phyloP scores from a whole-genome alignment of 2,113 vertebrate species.

The Nettapus auritus region DNA sequence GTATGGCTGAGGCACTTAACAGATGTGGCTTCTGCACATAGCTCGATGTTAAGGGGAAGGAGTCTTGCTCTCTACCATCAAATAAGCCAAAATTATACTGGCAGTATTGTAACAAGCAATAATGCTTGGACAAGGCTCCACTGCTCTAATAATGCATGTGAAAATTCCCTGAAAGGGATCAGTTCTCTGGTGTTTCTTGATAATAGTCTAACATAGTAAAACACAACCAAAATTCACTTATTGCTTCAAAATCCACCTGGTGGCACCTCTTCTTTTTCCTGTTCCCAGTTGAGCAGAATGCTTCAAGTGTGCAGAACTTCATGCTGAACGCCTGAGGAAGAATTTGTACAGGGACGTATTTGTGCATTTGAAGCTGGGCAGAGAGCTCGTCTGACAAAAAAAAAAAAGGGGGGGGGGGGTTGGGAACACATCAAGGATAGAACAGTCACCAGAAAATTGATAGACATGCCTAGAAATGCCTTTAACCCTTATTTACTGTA shows the following conservation, averaged over 20 bases:
- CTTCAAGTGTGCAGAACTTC: background rate
- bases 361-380: background rate
- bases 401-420: too few species aligned
- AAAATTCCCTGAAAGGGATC: background rate
- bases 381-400: background rate
- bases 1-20: background rate
- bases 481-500: constrained; percentile 35
- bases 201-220: background rate
- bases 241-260: background rate
- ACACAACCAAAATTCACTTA: background rate
- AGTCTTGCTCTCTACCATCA: background rate
- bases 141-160: background rate
- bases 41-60: background rate
- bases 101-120: background rate
- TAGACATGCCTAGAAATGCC: constrained; percentile 40
- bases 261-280: background rate
- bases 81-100: constrained; percentile 10
- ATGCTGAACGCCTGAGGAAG: background rate
- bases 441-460: constrained; percentile 35
- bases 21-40: background rate
- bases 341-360: background rate
- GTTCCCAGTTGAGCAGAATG: background rate
- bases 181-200: background rate
- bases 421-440: background rate
- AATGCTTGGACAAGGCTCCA: background rate